Conservation (phyloP, 2,888 invertebrate genomes). For the Aleiodes testaceus region DNA sequence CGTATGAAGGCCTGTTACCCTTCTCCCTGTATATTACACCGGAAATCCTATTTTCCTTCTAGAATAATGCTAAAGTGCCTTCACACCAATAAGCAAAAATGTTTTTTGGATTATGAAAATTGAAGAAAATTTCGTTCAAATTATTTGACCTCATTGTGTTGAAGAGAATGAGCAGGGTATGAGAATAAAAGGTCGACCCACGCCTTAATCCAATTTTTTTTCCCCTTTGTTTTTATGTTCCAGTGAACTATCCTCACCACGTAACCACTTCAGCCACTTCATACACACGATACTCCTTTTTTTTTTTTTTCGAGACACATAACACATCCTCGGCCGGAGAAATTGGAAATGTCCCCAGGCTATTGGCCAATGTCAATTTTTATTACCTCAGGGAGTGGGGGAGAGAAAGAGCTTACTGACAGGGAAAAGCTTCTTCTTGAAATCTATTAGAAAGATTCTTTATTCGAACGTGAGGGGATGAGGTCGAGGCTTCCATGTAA, state of each 20-base stretch:
- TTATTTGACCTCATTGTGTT: no score
- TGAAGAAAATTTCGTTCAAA: not conserved
- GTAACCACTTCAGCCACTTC: conserved; percentile 25
- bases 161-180: no score
- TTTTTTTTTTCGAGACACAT: not conserved
- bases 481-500: no score
- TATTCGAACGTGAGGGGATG: no score
- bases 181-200: no score
- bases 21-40: conserved; percentile 7
- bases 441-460: not conserved
- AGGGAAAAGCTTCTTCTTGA: conserved; percentile 2
- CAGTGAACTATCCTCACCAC: not conserved
- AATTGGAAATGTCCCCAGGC: conserved; percentile 24
- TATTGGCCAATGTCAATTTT: conserved; percentile 24
- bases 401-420: not conserved
- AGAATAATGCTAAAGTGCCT: conserved; percentile 17
- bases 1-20: conserved; percentile 7
- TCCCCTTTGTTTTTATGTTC: conserved; percentile 1
- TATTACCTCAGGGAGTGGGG: conserved; percentile 13
- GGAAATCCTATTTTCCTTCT: not conserved
- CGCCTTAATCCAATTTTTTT: not conserved
- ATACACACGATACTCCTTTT: not conserved
- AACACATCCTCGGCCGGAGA: conserved; percentile 14
- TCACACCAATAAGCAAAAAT: not conserved
- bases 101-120: conserved; percentile 22